Evolutionary conservation across 2,888 invertebrate species (phyloP).

Genomic region (Parochlus steinenii): DNA sequence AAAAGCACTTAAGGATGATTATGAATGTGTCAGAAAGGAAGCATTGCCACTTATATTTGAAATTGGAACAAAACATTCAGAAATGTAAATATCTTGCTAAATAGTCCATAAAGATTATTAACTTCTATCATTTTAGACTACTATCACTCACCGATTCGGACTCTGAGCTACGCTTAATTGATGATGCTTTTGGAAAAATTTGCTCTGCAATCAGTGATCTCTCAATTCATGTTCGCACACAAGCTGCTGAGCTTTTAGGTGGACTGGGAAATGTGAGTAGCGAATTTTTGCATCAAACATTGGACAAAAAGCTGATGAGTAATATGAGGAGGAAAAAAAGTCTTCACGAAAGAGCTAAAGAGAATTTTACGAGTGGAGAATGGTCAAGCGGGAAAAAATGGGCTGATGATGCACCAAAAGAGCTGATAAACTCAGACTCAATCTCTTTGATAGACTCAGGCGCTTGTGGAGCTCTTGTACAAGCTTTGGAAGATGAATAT

Average conservation of each 20-base stretch:
- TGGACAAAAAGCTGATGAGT: constrained; percentile 96
- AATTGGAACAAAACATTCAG: constrained; percentile 72
- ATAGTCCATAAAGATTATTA: constrained; percentile 7
- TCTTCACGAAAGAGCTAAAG: constrained; percentile 72
- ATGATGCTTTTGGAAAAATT: constrained; percentile 91
- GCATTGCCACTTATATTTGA: constrained; percentile 76
- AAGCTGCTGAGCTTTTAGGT: constrained; percentile 74
- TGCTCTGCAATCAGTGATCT: constrained; percentile 88
- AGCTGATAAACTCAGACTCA: constrained; percentile 53
- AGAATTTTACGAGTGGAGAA: constrained; percentile 67
- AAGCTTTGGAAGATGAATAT: constrained; percentile 95
- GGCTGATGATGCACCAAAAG: constrained; percentile 67
- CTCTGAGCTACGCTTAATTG: constrained; percentile 75
- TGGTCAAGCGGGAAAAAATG: constrained; percentile 87
- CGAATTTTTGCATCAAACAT: constrained; percentile 81
- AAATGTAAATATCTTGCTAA: constrained; percentile 41
- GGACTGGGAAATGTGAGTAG: constrained; percentile 74
- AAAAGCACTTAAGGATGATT: constrained; percentile 72
- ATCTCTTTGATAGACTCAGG: constrained; percentile 77
- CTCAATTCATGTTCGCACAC: constrained; percentile 70
- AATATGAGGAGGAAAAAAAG: constrained; percentile 77
- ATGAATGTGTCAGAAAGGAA: constrained; percentile 78
- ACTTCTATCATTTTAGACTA: constrained; percentile 33
- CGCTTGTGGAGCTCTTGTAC: constrained; percentile 95
- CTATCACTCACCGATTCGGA: constrained; percentile 55